Percentiles rank a stretch among this genome's conserved stretches.
phyloP scores from a whole-genome alignment of 2,113 vertebrate species.

The Oncorhynchus keta region DNA sequence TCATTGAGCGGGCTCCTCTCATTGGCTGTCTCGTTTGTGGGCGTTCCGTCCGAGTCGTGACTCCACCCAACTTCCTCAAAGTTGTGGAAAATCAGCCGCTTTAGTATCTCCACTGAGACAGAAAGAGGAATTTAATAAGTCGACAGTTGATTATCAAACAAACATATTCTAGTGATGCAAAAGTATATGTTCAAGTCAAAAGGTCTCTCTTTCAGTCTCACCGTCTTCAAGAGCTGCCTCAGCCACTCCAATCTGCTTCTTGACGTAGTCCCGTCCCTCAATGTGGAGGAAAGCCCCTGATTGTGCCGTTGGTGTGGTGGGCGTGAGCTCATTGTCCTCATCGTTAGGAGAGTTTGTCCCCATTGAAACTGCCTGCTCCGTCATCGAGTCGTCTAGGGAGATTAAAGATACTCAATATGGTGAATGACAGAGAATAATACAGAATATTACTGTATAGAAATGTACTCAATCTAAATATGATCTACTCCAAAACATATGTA shows the following conservation, averaged over 20 bases:
- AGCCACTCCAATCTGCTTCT: slow-evolving; percentile 48
- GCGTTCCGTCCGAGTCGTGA: slow-evolving; percentile 67
- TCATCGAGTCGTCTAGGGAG: slow-evolving; percentile 49
- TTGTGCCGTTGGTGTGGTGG: slow-evolving; percentile 35
- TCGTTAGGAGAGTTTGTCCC: slow-evolving; percentile 48
- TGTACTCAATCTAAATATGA: neutral
- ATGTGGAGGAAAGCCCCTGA: slow-evolving; percentile 27
- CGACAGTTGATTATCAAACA: too few relatives aligned
- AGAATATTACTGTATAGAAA: neutral
- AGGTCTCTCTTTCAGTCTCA: slow-evolving; percentile 32
- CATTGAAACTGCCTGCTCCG: slow-evolving; percentile 47
- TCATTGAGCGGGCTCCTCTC: slow-evolving; percentile 43
- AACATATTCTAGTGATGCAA: too few relatives aligned
- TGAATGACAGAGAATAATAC: neutral
- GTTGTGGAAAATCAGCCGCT: slow-evolving; percentile 66
- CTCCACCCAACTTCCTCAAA: slow-evolving; percentile 68
- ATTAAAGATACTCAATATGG: neutral
- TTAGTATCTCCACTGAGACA: slow-evolving; percentile 67
- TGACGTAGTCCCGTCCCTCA: slow-evolving; percentile 10
- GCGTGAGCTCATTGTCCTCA: slow-evolving; percentile 34
- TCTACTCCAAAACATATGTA: neutral
- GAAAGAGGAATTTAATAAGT: neutral
- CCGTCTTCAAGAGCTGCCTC: slow-evolving; percentile 74
- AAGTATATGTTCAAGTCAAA: too few relatives aligned
- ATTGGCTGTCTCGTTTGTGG: slow-evolving; percentile 69